These are phyloP conservation scores for Heliconius nattereri DNA, from an alignment of 1,140 invertebrate genomes.

Conservation along the genomic window DNA sequence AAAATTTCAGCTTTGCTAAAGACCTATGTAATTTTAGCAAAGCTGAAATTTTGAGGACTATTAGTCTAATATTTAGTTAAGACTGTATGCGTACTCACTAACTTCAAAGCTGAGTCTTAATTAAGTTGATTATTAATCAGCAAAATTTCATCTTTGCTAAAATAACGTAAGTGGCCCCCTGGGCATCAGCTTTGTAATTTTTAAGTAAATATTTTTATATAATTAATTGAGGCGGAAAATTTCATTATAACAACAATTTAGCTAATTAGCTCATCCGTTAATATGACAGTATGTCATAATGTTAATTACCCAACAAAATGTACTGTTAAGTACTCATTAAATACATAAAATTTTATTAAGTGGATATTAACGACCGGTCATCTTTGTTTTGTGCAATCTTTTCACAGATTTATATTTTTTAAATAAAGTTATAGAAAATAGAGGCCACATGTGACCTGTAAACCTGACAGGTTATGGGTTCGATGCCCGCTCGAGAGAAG, in stretches of 20 bases:
- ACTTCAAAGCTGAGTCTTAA: no score
- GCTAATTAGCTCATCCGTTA: not conserved
- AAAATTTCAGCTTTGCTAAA: no score
- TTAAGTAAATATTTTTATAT: not conserved
- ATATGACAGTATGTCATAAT: not conserved
- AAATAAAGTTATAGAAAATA: not conserved
- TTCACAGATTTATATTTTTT: not conserved
- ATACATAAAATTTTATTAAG: not conserved
- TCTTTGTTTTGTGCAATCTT: not conserved
- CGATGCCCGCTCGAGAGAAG: no score
- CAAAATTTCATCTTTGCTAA: no score
- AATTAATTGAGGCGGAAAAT: not conserved
- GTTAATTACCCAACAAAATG: not conserved
- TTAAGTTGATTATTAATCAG: no score
- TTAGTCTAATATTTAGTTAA: no score
- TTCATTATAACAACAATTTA: not conserved
- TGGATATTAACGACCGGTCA: not conserved
- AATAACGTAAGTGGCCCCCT: no score
- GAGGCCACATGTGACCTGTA: no score
- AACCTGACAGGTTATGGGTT: no score
- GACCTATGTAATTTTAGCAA: no score
- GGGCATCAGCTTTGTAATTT: not conserved
- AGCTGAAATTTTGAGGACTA: no score
- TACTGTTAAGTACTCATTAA: not conserved
- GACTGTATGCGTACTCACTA: no score